phyloP scores from a whole-genome alignment of 2,113 vertebrate species.

The Crotalus tigris region DNA sequence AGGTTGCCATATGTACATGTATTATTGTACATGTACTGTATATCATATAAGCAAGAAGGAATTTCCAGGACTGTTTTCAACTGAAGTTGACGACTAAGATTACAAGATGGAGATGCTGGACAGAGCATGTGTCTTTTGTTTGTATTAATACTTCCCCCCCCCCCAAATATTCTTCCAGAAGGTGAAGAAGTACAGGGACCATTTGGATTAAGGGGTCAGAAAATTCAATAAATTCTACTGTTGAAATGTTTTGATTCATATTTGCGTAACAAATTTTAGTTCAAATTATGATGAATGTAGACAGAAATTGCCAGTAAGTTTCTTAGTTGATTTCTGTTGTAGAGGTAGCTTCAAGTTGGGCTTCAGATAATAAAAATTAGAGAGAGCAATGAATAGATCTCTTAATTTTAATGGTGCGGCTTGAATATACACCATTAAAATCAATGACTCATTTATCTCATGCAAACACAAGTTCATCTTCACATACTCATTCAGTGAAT shows the following conservation, averaged over 20 bases:
- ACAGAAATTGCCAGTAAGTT: not conserved
- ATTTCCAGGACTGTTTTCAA: not conserved
- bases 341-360: not conserved
- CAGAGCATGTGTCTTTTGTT: not conserved
- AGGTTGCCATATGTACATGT: not conserved
- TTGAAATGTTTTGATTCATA: not conserved
- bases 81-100: not conserved
- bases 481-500: slow-evolving; percentile 16
- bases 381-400: not conserved
- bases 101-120: not conserved
- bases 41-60: not conserved
- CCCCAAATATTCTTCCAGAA: not conserved
- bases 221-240: not conserved
- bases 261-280: not conserved
- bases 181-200: not conserved
- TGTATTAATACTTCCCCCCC: not conserved
- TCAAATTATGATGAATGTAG: not conserved
- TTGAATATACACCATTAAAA: slow-evolving; percentile 9
- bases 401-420: not conserved
- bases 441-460: not conserved
- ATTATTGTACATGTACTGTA: not conserved
- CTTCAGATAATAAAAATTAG: not conserved
- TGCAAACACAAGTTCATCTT: slow-evolving; percentile 19
- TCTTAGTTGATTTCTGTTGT: not conserved
- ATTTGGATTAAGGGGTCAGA: not conserved